phyloP scores from a whole-genome alignment of 2,888 invertebrate genomes.

The Philonicus albiceps region DNA sequence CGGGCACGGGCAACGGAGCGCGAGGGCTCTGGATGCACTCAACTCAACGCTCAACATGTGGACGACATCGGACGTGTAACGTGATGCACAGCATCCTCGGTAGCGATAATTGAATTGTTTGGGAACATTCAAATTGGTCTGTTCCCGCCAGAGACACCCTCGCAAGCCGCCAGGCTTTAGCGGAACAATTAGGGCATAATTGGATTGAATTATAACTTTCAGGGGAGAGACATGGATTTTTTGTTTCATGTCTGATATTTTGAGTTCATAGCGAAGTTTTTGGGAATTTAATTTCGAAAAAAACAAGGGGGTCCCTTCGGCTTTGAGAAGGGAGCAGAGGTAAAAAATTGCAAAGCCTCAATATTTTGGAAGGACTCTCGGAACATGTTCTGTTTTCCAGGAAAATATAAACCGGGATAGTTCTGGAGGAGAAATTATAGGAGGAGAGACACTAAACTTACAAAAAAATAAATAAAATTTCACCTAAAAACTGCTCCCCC shows the following conservation, averaged over 20 bases:
- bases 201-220: background rate
- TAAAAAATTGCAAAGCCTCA: no score
- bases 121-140: slow-evolving; percentile 17
- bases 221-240: background rate
- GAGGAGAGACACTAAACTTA: no score
- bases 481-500: no score
- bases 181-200: background rate
- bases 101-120: slow-evolving; percentile 19
- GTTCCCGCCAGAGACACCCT: background rate
- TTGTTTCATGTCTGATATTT: background rate
- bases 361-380: no score
- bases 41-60: background rate
- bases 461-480: no score
- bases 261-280: background rate
- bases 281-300: background rate
- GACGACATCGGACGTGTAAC: background rate
- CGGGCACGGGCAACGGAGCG: background rate
- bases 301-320: no score
- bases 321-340: no score
- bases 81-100: background rate
- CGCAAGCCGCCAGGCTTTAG: background rate
- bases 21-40: slow-evolving; percentile 8
- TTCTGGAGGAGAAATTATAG: no score
- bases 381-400: no score
- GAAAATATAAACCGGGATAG: no score